These are phyloP conservation scores for Pomacea canaliculata DNA, from an alignment of 2,888 invertebrate species.

Conservation along the genomic window DNA sequence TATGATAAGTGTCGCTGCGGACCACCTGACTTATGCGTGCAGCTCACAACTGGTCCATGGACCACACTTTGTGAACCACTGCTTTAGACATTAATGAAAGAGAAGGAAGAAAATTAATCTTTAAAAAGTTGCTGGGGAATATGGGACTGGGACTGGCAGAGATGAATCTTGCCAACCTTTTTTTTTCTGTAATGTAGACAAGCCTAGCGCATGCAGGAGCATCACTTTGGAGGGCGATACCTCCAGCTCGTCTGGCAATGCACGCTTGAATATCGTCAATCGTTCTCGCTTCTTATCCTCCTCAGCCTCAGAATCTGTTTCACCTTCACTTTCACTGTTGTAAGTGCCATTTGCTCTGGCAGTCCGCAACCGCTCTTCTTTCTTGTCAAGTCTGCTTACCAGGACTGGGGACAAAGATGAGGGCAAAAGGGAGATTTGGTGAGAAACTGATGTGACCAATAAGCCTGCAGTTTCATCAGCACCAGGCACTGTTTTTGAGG, in stretches of 20 bases:
- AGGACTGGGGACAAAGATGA: slow-evolving; percentile 3
- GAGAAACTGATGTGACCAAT: not conserved
- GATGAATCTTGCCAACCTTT: slow-evolving; percentile 44
- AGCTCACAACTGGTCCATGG: too few relatives aligned
- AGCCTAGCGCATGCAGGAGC: slow-evolving; percentile 56
- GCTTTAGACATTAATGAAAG: too few relatives aligned
- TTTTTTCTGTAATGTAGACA: slow-evolving; percentile 56
- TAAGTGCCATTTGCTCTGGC: slow-evolving; percentile 44
- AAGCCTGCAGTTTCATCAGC: not conserved
- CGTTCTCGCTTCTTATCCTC: slow-evolving; percentile 46
- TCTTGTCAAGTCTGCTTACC: slow-evolving; percentile 65
- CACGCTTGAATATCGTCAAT: slow-evolving; percentile 56
- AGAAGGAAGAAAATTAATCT: too few relatives aligned
- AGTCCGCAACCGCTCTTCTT: slow-evolving; percentile 57
- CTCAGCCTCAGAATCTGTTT: slow-evolving; percentile 53
- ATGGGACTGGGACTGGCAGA: too few relatives aligned
- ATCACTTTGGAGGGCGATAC: slow-evolving; percentile 56
- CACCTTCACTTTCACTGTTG: slow-evolving; percentile 50
- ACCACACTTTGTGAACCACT: too few relatives aligned
- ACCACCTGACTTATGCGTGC: too few relatives aligned
- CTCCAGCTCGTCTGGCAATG: slow-evolving; percentile 62
- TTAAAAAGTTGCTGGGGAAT: too few relatives aligned
- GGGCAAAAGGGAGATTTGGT: not conserved
- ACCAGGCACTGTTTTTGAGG: not conserved
- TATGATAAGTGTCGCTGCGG: too few relatives aligned